Evolutionary conservation across 2,888 invertebrate species (phyloP).

Genomic region (Trachelus troglodyta): DNA sequence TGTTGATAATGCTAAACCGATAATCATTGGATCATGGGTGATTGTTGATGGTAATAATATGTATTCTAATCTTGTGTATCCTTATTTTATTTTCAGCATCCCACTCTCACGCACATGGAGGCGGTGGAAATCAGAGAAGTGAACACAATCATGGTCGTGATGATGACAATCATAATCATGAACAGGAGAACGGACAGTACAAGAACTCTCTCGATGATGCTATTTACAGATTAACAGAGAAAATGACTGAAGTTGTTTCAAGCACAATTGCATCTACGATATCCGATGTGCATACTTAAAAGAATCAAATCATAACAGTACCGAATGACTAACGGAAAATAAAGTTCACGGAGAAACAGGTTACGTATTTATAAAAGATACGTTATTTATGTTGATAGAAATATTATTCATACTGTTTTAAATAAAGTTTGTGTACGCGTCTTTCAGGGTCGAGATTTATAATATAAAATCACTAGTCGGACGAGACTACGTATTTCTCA

Average conservation of each 20-base stretch:
- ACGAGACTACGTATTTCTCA: no score
- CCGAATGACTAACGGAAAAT: no score
- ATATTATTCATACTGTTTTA: no score
- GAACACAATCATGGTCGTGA: slow-evolving; percentile 27
- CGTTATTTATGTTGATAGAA: no score
- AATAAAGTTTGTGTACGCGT: no score
- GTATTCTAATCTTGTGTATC: background rate
- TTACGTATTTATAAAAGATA: no score
- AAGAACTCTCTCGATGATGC: slow-evolving; percentile 30
- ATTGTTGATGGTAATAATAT: background rate
- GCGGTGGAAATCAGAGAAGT: slow-evolving; percentile 25
- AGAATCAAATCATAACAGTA: no score
- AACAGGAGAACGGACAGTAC: slow-evolving; percentile 24
- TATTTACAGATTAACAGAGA: slow-evolving; percentile 46
- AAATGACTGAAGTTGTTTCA: slow-evolving; percentile 41
- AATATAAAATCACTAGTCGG: no score
- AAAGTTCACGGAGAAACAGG: no score
- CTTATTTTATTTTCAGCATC: slow-evolving; percentile 45
- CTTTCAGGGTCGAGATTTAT: no score
- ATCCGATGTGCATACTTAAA: no score
- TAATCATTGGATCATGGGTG: background rate
- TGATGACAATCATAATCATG: slow-evolving; percentile 20
- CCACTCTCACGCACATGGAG: slow-evolving; percentile 37
- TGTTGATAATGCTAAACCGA: background rate
- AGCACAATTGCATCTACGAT: slow-evolving; percentile 37